Base-by-base conservation (phyloP, 2,888 invertebrate species). In the Stictocephala bisonia region DNA sequence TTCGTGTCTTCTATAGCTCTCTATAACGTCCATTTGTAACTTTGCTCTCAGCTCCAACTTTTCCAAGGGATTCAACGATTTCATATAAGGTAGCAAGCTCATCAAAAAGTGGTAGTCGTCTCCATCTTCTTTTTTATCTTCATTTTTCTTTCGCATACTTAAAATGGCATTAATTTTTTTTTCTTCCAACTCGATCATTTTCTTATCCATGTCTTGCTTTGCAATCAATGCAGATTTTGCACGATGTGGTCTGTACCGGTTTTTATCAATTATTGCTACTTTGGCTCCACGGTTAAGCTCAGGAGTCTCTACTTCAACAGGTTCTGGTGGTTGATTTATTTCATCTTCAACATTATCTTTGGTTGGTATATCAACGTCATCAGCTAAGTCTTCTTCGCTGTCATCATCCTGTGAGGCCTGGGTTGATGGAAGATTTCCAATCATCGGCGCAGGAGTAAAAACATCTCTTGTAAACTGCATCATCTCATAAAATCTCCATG, bases 31-130 rank as follows among this genome's bases (percentile, higher is more conserved):
- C 6, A 4, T 29, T 18, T 58, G 58, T 13, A 58, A 27, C 15
- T 29, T 27, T 27, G 20, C 18, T 15, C 58, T 58, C 58, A 58
- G 18, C 15, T 58, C 58, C 3, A 58, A 15, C 18, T 58, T 58
- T 15, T 27, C 15, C 3, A 58, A 15, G n/a, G 58, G 58, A 18
- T 58, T 29, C 29, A 58, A n/a, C 2, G 29, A 7, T 58, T 26
- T 58, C n/a, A 58, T 58, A 15, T 58, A 58, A 6, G 58, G 58
- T 11, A 58, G 58, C 31, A 58, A 51, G 15, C 29, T 58, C 58
- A 58, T 58, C 9, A 58, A 29, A 58, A 58, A 58, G 15, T 58
- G 15, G 18, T 58, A 58, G 31, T 58, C 58, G 15, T 29, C 29
- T 13, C 58, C 29, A 11, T 58, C 29, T 18, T 58, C 58, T 29